phyloP scores from a whole-genome alignment of 2,113 vertebrate genomes.

The Haemorhous mexicanus region DNA sequence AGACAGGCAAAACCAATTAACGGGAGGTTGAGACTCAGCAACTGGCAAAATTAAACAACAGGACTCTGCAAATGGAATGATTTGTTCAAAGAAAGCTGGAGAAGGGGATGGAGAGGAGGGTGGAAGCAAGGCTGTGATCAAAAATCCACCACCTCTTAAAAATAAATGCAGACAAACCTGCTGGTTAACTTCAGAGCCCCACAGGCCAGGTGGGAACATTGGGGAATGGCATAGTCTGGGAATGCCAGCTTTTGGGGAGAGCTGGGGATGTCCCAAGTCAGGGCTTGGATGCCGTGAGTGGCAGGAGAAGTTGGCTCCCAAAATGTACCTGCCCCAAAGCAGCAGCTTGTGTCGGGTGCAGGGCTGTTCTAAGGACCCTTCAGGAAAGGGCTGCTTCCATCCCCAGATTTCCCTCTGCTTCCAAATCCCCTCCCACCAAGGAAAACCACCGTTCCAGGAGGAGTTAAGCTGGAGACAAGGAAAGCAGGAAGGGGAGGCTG shows the following conservation, averaged over 20 bases:
- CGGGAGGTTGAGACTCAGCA: constrained; percentile 59
- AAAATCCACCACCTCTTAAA: neutral
- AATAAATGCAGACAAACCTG: neutral
- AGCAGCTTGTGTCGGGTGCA: neutral
- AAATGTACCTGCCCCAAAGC: neutral
- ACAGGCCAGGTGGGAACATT: neutral
- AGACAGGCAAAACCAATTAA: constrained; percentile 79
- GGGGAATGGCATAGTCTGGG: neutral
- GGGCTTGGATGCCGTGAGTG: fast-evolving
- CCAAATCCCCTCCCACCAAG: neutral
- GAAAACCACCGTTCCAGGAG: neutral
- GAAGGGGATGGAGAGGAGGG: neutral
- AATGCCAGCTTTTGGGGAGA: fast-evolving
- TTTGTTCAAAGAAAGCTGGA: constrained; percentile 4
- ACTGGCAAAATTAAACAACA: constrained; percentile 70
- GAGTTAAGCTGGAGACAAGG: neutral
- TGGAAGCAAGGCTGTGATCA: neutral
- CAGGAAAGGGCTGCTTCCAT: neutral
- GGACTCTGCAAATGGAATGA: constrained; percentile 28
- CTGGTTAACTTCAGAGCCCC: neutral
- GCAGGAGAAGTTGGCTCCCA: neutral
- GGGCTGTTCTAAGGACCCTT: neutral
- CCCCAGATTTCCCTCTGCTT: neutral
- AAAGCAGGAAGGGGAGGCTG: neutral
- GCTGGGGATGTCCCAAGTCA: neutral